Evolutionary conservation across 2,797 vertebrate genomes (phyloP).

Genomic region (Acipenser oxyrinchus): DNA sequence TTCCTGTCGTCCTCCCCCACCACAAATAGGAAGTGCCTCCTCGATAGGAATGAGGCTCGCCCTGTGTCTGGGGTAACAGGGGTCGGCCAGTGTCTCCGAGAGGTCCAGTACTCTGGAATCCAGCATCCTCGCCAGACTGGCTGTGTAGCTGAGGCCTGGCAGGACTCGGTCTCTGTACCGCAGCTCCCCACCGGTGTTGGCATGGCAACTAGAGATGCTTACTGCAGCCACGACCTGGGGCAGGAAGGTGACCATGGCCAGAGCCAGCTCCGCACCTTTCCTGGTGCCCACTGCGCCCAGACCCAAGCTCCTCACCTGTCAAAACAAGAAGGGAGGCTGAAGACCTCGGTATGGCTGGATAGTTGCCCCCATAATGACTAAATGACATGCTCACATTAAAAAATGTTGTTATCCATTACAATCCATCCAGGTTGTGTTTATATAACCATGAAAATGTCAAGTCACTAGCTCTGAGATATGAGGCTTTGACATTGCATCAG

Average conservation of each 20-base stretch:
- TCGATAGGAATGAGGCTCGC: conserved; percentile 43
- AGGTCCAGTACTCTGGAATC: conserved; percentile 42
- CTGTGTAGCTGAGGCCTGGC: conserved; percentile 43
- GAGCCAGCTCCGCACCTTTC: conserved; percentile 52
- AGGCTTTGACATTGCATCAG: too few species aligned
- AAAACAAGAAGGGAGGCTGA: not conserved
- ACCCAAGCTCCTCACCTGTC: conserved; percentile 50
- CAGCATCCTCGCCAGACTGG: conserved; percentile 39
- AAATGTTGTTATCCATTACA: too few species aligned
- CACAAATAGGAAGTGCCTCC: conserved; percentile 50
- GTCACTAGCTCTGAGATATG: too few species aligned
- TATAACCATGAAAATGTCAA: too few species aligned
- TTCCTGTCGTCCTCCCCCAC: conserved; percentile 47
- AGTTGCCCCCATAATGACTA: too few species aligned
- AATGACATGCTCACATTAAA: too few species aligned
- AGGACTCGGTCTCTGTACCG: conserved; percentile 41
- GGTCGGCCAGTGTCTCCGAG: conserved; percentile 48
- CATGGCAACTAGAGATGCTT: conserved; percentile 47
- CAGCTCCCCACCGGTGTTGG: conserved; percentile 45
- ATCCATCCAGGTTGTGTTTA: too few species aligned
- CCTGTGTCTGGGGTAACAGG: conserved; percentile 39
- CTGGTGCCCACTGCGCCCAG: conserved; percentile 51
- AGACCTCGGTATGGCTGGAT: too few species aligned
- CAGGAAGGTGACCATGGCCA: conserved; percentile 54
- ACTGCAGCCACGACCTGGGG: conserved; percentile 49